Conservation (phyloP, 2,888 invertebrate species). For the Netelia virgata region DNA sequence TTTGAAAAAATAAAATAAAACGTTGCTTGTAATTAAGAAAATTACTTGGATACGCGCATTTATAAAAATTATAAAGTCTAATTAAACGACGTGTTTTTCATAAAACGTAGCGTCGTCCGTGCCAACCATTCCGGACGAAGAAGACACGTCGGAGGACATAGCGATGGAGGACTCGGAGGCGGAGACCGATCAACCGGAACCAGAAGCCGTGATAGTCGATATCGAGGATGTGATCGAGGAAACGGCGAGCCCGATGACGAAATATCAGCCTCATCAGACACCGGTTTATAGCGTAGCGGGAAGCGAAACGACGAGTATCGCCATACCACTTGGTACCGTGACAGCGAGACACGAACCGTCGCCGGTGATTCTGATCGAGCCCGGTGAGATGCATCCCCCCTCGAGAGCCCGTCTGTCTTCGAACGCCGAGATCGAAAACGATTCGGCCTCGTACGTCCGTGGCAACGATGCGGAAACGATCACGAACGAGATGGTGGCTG, state of each 20-base stretch:
- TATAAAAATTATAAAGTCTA: not conserved
- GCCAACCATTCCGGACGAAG: conserved; percentile 76
- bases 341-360: conserved; percentile 81
- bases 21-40: not conserved
- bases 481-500: conserved; percentile 5
- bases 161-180: conserved; percentile 86
- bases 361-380: conserved; percentile 77
- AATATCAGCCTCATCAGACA: conserved; percentile 89
- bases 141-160: conserved; percentile 75
- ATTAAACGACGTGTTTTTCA: conserved; percentile 29
- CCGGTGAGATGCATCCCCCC: conserved; percentile 72
- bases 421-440: conserved; percentile 34
- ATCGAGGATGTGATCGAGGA: conserved; percentile 93
- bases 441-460: conserved; percentile 25
- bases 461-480: conserved; percentile 46
- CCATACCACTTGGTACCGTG: conserved; percentile 80
- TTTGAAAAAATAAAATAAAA: not conserved
- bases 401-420: conserved; percentile 45
- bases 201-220: conserved; percentile 92
- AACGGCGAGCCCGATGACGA: conserved; percentile 90
- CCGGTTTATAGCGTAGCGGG: conserved; percentile 88
- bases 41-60: not conserved
- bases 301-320: conserved; percentile 81
- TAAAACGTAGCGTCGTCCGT: conserved; percentile 70
- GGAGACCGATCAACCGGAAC: conserved; percentile 85